A percentile compares a stretch with the other conserved stretches of the same genome.
Conservation (phyloP, 2,888 invertebrate genomes). For the Drosophila fungiperda region DNA sequence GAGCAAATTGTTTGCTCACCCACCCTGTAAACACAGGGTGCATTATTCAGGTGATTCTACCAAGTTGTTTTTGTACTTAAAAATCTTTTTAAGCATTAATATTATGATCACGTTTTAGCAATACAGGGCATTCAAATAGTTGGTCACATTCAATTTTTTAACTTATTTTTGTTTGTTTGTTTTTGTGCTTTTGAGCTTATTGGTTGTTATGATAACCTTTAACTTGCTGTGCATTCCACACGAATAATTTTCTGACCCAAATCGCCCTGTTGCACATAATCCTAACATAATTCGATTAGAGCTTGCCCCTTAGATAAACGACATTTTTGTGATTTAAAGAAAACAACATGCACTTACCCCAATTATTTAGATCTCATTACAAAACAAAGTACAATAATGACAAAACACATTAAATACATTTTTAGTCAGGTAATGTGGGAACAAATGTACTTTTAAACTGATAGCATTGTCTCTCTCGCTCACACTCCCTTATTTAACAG, state of each 20-base stretch:
- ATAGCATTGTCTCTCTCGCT: neutral
- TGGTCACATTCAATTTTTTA: neutral
- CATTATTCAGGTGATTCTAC: neutral
- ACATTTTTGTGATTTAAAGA: neutral
- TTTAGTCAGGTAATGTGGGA: too few relatives aligned
- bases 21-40: constrained; percentile 1
- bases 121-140: constrained; percentile 6
- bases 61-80: neutral
- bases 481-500: neutral
- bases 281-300: constrained; percentile 1
- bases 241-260: constrained; percentile 24
- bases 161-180: constrained; percentile 6
- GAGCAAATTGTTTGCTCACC: neutral
- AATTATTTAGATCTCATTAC: neutral
- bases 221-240: constrained; percentile 25
- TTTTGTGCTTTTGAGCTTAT: neutral
- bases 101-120: neutral
- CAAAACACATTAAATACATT: neutral
- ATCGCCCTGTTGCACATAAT: neutral
- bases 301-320: constrained; percentile 3
- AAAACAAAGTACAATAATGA: neutral
- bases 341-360: constrained; percentile 2
- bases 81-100: neutral
- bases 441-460: neutral
- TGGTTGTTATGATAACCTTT: constrained; percentile 22